These are phyloP conservation scores for Chrysolophus pictus DNA, from an alignment of 2,797 vertebrate genomes.

Conservation along the genomic window DNA sequence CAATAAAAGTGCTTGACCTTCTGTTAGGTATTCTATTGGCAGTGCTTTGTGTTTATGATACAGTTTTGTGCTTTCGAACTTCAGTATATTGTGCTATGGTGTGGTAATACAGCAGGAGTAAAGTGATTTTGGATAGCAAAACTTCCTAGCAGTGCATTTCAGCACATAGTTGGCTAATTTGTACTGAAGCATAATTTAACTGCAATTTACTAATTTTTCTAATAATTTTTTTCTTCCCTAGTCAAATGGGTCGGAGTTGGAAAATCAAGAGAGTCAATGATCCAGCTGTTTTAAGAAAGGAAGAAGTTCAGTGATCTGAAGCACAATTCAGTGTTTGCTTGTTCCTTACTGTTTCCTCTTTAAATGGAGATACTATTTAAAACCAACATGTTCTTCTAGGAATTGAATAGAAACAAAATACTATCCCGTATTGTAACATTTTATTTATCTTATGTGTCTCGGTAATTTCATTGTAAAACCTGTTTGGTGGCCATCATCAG, in stretches of 20 bases:
- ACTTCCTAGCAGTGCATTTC: neutral
- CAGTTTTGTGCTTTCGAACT: neutral
- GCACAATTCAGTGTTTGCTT: neutral
- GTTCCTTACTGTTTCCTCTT: conserved; percentile 24
- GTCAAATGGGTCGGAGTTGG: conserved; percentile 99
- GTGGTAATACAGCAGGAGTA: neutral
- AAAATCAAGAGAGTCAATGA: conserved; percentile 98
- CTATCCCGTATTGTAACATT: conserved; percentile 51
- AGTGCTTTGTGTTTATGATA: neutral
- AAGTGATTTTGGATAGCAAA: neutral
- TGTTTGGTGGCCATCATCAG: neutral
- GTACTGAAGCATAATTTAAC: neutral
- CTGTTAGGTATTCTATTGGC: neutral
- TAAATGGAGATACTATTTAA: conserved; percentile 45
- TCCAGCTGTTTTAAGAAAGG: conserved; percentile 92
- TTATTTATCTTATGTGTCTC: conserved; percentile 34
- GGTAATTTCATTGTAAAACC: conserved; percentile 24
- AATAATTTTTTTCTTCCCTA: conserved; percentile 69
- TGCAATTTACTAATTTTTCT: neutral
- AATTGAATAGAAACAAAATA: conserved; percentile 10
- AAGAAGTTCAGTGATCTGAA: conserved; percentile 47
- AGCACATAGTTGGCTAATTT: neutral
- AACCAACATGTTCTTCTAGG: conserved; percentile 7
- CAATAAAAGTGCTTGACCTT: neutral
- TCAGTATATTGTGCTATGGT: neutral